Conservation (phyloP, 2,113 vertebrate genomes). For the Notarius lentiginosus region DNA sequence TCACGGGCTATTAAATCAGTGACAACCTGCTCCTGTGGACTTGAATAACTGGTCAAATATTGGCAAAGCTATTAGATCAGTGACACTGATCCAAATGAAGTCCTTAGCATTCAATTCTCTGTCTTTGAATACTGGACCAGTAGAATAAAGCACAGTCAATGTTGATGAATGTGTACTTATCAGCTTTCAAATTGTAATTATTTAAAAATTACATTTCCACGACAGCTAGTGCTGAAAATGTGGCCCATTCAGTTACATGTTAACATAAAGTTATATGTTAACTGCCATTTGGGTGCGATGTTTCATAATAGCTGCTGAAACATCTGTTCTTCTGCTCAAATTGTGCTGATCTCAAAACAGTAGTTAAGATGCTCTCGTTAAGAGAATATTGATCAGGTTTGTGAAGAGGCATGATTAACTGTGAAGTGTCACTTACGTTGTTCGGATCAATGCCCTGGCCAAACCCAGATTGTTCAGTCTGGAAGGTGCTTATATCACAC, state of each 20-base stretch:
- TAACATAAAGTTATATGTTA: neutral
- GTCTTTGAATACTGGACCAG: neutral
- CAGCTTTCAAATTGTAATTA: neutral
- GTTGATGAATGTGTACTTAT: neutral
- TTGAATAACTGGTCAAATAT: conserved; percentile 3
- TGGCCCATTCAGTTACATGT: neutral
- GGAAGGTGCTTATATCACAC: conserved; percentile 2
- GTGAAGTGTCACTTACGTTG: conserved; percentile 2
- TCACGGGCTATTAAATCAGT: conserved; percentile 11
- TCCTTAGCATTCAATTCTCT: conserved; percentile 14
- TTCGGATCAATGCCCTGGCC: conserved; percentile 22
- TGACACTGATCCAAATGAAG: conserved; percentile 11
- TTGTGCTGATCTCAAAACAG: neutral
- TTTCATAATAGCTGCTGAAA: neutral
- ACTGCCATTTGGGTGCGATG: neutral
- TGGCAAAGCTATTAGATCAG: conserved; percentile 21
- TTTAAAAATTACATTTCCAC: neutral
- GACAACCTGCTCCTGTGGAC: neutral
- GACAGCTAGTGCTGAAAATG: neutral
- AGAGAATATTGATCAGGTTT: conserved; percentile 35
- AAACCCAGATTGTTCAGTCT: neutral
- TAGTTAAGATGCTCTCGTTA: neutral
- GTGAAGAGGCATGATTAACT: conserved; percentile 33
- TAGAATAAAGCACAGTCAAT: conserved; percentile 16
- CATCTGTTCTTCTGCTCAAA: neutral